These are phyloP conservation scores for Hirtodrosophila histrioides DNA, from an alignment of 2,888 invertebrate species.

Conservation along the genomic window DNA sequence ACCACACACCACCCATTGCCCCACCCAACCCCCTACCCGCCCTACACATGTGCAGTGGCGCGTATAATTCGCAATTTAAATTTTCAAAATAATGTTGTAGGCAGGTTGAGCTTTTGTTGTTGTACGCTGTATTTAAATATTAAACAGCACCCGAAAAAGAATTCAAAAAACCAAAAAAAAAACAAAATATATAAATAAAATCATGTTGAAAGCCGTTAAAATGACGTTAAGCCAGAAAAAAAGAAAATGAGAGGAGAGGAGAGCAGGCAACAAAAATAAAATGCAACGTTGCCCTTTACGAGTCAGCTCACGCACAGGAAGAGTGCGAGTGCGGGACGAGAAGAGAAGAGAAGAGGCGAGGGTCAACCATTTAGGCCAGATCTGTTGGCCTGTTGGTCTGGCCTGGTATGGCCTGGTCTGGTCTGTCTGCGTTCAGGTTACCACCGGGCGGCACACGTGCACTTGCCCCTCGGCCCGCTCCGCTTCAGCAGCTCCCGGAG, in stretches of 20 bases:
- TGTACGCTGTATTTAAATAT: conserved; percentile 40
- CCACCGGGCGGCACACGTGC: conserved; percentile 46
- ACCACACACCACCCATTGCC: not conserved
- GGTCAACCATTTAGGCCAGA: conserved; percentile 53
- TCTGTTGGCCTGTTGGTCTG: conserved; percentile 1
- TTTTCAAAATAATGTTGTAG: conserved; percentile 48
- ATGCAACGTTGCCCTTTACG: conserved; percentile 58
- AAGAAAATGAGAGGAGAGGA: no score
- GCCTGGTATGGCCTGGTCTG: conserved; percentile 10
- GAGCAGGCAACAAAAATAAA: conserved; percentile 28
- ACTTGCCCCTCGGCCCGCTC: conserved; percentile 34
- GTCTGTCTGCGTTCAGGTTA: conserved; percentile 45
- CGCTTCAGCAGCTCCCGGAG: conserved; percentile 35
- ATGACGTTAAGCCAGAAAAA: conserved; percentile 27
- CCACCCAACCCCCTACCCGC: not conserved
- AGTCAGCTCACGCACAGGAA: conserved; percentile 32
- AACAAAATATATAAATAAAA: conserved; percentile 12
- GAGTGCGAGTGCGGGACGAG: conserved; percentile 3
- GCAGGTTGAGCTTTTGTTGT: conserved; percentile 12
- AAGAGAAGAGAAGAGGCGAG: conserved; percentile 15
- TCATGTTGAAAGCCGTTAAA: conserved; percentile 41
- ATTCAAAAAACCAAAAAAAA: conserved; percentile 13
- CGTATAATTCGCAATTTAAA: conserved; percentile 60
- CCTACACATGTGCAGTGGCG: conserved; percentile 36
- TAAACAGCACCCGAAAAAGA: conserved; percentile 18